These are phyloP conservation scores for Hexactinellida sp. DNA, from an alignment of 37 sponge, comb jelly and placozoan genomes.

Conservation along the genomic window DNA sequence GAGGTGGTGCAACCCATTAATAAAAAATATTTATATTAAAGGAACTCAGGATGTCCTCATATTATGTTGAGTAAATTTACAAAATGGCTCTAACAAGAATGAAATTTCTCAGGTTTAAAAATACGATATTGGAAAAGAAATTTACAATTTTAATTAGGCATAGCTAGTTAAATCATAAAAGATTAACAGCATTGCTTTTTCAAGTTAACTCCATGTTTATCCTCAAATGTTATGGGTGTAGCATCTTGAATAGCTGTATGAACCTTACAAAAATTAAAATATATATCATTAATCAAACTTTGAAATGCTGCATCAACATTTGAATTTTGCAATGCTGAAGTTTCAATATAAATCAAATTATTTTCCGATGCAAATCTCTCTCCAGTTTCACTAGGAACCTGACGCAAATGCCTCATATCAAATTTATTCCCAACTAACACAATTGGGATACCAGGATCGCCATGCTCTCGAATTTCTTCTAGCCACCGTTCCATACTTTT, in stretches of 20 bases:
- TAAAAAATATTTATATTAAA: too few relatives aligned
- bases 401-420: not conserved
- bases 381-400: not conserved
- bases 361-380: not conserved
- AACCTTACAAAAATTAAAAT: not conserved
- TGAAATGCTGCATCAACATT: not conserved
- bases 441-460: not conserved
- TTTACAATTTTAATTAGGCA: too few relatives aligned
- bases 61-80: too few relatives aligned
- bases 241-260: not conserved
- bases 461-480: not conserved
- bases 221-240: not conserved
- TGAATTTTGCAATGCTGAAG: slow-evolving; percentile 7
- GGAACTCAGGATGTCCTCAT: too few relatives aligned
- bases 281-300: not conserved
- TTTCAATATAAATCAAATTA: not conserved
- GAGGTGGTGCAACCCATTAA: too few relatives aligned
- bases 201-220: not conserved
- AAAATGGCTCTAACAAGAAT: too few relatives aligned
- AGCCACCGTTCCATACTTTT: not conserved
- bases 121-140: too few relatives aligned
- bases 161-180: too few relatives aligned
- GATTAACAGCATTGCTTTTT: not conserved
- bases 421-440: not conserved
- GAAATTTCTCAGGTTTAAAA: too few relatives aligned